Conservation (phyloP, 2,888 invertebrate species). For the Drosophila koepferae region DNA sequence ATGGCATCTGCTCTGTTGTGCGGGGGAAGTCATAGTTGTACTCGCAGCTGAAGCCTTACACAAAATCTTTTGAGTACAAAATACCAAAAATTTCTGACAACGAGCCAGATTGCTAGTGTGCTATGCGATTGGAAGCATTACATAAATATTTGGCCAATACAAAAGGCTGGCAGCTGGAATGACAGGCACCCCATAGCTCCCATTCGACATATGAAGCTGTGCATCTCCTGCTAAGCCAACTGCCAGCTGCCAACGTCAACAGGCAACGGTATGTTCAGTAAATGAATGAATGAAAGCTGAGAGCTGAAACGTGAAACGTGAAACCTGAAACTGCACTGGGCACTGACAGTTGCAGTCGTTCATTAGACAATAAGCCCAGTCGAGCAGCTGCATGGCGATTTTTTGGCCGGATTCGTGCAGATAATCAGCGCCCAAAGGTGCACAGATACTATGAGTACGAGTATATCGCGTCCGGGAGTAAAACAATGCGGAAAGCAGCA, state of each 20-base stretch:
- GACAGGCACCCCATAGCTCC: not conserved
- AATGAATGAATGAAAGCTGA: conserved; percentile 42
- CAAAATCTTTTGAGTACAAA: conserved; percentile 55
- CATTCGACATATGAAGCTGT: conserved; percentile 20
- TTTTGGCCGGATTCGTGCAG: conserved; percentile 47
- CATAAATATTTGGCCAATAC: conserved; percentile 70
- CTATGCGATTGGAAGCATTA: conserved; percentile 48
- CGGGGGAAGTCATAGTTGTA: conserved; percentile 20
- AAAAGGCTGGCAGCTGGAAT: conserved; percentile 41
- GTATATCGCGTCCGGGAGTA: conserved; percentile 30
- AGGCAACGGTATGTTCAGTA: conserved; percentile 22
- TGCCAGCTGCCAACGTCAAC: conserved; percentile 12
- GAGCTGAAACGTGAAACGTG: conserved; percentile 3
- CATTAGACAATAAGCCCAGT: conserved; percentile 54
- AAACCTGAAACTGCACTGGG: conserved; percentile 15
- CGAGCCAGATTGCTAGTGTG: conserved; percentile 7
- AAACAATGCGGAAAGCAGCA: conserved; percentile 64
- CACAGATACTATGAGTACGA: conserved; percentile 15
- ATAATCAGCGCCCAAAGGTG: conserved; percentile 71
- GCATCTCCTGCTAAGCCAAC: conserved; percentile 31
- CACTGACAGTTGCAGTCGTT: conserved; percentile 46
- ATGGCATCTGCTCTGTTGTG: conserved; percentile 48
- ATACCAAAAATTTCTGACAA: conserved; percentile 58
- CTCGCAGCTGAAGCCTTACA: conserved; percentile 26
- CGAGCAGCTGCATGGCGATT: conserved; percentile 23